Evolutionary conservation across 2,888 invertebrate genomes (phyloP).

Genomic region (Lithophane semibrunnea): DNA sequence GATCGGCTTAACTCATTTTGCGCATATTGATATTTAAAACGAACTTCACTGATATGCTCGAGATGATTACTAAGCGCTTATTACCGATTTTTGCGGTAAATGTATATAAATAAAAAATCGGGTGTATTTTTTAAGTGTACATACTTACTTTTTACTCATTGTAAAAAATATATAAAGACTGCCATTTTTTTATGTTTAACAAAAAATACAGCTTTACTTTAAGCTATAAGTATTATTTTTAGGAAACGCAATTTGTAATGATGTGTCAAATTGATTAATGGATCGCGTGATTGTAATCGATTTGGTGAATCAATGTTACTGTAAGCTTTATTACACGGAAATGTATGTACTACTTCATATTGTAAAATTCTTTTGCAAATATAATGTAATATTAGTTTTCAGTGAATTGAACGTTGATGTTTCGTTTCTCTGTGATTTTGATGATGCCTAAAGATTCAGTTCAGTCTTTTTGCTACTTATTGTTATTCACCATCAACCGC

Average conservation of each 20-base stretch:
- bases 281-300: conserved; percentile 52
- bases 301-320: conserved; percentile 64
- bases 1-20: conserved; percentile 88
- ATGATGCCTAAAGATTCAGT: conserved; percentile 64
- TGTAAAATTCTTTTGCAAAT: conserved; percentile 65
- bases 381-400: conserved; percentile 61
- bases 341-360: conserved; percentile 60
- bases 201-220: conserved; percentile 88
- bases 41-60: conserved; percentile 85
- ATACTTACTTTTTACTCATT: conserved; percentile 82
- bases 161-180: conserved; percentile 87
- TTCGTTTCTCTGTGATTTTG: conserved; percentile 70
- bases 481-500: not conserved
- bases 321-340: conserved; percentile 68
- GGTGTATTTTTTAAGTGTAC: conserved; percentile 87
- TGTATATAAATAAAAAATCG: conserved; percentile 87
- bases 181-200: conserved; percentile 88
- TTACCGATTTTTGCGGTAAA: conserved; percentile 90
- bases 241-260: conserved; percentile 60
- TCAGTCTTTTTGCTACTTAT: conserved; percentile 56
- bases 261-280: conserved; percentile 59
- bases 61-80: conserved; percentile 89
- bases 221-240: conserved; percentile 86
- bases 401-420: conserved; percentile 65
- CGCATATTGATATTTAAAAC: conserved; percentile 83